A percentile compares a stretch with the other conserved stretches of the same genome.
These are phyloP conservation scores for Platysternon megacephalum DNA, from an alignment of 2,113 vertebrate species.

Conservation along the genomic window DNA sequence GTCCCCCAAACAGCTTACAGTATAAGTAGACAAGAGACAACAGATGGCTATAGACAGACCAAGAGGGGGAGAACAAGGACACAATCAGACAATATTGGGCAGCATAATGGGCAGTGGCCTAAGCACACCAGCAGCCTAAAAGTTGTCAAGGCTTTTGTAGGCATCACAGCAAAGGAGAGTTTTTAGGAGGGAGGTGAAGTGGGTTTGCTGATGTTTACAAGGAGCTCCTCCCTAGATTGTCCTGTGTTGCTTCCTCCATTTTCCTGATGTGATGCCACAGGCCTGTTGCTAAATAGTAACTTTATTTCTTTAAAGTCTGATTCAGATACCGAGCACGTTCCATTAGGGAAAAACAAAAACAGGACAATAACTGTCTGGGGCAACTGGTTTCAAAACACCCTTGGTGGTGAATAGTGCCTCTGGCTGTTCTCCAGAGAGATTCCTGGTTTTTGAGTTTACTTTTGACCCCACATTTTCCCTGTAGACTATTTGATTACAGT, in stretches of 20 bases:
- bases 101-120: no score
- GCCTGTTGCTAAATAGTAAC: not conserved
- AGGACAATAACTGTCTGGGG: not conserved
- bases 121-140: no score
- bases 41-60: no score
- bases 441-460: not conserved
- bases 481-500: fast-evolving
- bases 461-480: not conserved
- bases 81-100: no score
- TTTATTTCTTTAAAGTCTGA: not conserved
- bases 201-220: no score
- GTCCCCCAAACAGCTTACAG: no score
- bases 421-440: constrained; percentile 12
- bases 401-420: not conserved
- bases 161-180: no score
- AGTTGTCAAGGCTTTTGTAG: no score
- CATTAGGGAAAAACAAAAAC: fast-evolving
- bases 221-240: fast-evolving
- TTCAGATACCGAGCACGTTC: not conserved
- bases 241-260: not conserved
- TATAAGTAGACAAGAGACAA: no score
- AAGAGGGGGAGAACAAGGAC: no score
- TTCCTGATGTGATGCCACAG: not conserved
- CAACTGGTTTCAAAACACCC: not conserved
- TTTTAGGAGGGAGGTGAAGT: no score